Base-by-base conservation (phyloP, 2,113 vertebrate species). In the Corythornis vintsioides region DNA sequence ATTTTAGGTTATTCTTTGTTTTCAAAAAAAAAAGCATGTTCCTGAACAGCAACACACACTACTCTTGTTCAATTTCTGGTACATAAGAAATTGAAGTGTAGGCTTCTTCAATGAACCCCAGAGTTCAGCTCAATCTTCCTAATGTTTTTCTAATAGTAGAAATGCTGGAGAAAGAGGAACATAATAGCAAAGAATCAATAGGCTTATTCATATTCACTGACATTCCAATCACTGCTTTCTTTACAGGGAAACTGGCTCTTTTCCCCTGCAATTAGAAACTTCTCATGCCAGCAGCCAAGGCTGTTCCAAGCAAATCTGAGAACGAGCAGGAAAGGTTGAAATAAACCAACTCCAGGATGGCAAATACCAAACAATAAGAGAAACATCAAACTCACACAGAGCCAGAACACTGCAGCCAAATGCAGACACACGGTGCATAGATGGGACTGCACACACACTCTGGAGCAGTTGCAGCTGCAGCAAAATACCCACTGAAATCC, bases 401-500 rank as follows among this genome's bases (percentile, higher is more conserved):
- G 90, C 33, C 78, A 67, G 79, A 95, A 65, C 53, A 61, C 7
- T 43, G 69, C 67, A 94, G 91, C 89, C 95, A 92, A 89, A 76
- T 74, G 83, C 77, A 90, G 64, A 64, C 53, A 88, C 74, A 15
- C 63, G 60, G 60, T 35, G 77, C 64, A 24, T 61, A 28, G 2
- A 8, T 16, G 63, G 48, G 11, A 26, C 16, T 25, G 47, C 67
- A 5, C 48, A 64, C 26, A 4, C 15, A 2, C 72, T 38, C 77
- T 35, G 38, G 29, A 78, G 83, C 86, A 72, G 61, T 75, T 72
- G 71, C 91, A 94, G 69, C 71, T 89, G 88, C 93, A 94, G 67
- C 86, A 86, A 93, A 95, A 89, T 53, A 69, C 91, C 86, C 45
- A 52, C 91, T 77, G 77, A 96, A 93, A 94, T 93, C 96, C 95